These are phyloP conservation scores for Tetropium fuscum DNA, from an alignment of 2,888 invertebrate genomes.

Conservation along the genomic window DNA sequence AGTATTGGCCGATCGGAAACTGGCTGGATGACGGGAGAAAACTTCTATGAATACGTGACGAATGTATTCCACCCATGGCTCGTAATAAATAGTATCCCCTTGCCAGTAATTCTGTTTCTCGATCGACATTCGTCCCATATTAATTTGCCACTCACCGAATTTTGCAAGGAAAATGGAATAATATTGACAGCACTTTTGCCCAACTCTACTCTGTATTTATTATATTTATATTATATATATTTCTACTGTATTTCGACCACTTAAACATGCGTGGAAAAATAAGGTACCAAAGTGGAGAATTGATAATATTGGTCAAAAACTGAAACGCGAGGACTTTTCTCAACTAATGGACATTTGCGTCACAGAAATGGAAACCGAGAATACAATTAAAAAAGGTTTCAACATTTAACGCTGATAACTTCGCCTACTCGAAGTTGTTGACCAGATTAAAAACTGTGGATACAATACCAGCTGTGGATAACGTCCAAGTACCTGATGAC, in stretches of 20 bases:
- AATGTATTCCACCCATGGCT: conserved; percentile 33
- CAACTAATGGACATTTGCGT: not conserved
- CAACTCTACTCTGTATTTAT: conserved; percentile 26
- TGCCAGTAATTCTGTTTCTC: conserved; percentile 33
- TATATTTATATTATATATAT: no score
- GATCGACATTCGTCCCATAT: conserved; percentile 36
- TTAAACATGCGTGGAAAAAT: conserved; percentile 26
- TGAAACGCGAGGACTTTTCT: not conserved
- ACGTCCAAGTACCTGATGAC: not conserved
- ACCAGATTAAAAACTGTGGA: not conserved
- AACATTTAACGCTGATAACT: conserved; percentile 9
- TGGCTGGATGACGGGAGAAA: conserved; percentile 32
- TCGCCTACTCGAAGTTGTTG: conserved; percentile 2
- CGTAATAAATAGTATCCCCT: conserved; percentile 9
- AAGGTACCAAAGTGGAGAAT: conserved; percentile 12
- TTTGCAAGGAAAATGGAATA: conserved; percentile 33
- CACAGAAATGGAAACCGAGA: not conserved
- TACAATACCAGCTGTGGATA: no score
- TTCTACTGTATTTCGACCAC: conserved; percentile 24
- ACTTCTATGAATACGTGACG: conserved; percentile 31
- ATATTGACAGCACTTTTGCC: conserved; percentile 30
- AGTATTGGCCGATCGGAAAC: conserved; percentile 25
- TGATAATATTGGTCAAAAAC: not conserved
- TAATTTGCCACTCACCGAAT: conserved; percentile 28
- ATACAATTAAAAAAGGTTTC: conserved; percentile 11